Conservation (phyloP, 2,888 invertebrate species). For the Labia minor region DNA sequence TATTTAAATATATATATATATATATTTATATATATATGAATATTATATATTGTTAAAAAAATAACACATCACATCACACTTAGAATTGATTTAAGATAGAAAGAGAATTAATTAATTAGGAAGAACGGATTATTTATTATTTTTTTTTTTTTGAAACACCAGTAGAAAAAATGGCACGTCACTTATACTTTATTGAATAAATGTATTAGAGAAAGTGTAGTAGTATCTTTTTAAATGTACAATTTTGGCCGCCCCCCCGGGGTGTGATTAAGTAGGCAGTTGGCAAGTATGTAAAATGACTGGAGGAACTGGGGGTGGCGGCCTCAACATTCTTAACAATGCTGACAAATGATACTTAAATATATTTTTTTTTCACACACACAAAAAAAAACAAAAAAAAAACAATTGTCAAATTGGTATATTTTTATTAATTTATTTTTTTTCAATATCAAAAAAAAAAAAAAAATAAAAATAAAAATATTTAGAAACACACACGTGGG, state of each 20-base stretch:
- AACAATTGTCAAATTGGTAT: no score
- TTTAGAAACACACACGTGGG: no score
- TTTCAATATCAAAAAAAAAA: background rate
- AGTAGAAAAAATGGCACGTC: slow-evolving; percentile 6
- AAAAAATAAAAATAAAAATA: background rate
- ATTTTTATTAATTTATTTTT: no score
- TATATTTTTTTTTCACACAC: no score
- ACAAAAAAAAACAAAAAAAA: no score
- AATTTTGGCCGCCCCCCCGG: background rate
- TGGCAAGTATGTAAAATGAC: background rate
- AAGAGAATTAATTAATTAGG: background rate
- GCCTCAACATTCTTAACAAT: background rate
- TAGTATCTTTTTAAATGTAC: background rate
- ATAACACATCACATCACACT: slow-evolving; percentile 13
- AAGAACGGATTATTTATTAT: background rate
- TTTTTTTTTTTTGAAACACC: background rate
- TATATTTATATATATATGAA: background rate
- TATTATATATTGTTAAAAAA: background rate
- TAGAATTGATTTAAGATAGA: background rate
- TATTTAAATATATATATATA: background rate
- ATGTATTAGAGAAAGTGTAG: background rate
- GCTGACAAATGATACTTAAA: no score
- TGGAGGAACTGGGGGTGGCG: background rate
- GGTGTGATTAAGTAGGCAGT: background rate
- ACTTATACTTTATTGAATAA: background rate